Conservation (phyloP, 2,888 invertebrate species). For the Dromius quadrimaculatus region DNA sequence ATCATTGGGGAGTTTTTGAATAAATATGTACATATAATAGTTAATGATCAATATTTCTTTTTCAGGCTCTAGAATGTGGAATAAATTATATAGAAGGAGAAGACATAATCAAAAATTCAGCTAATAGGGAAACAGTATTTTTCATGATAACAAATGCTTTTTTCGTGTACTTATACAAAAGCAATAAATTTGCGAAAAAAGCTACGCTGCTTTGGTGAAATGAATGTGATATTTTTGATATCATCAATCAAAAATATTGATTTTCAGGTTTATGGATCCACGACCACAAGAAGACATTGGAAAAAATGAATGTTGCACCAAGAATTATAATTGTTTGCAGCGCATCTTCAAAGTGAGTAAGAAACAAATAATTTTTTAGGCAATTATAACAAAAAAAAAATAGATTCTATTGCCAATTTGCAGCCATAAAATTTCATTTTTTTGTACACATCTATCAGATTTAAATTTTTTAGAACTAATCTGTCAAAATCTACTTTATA, state of each 20-base stretch:
- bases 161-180: conserved; percentile 36
- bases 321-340: too few species aligned
- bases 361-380: too few species aligned
- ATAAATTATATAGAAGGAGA: neutral
- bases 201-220: conserved; percentile 19
- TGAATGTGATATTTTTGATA: neutral
- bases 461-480: too few species aligned
- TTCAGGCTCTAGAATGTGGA: conserved; percentile 25
- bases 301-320: too few species aligned
- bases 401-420: too few species aligned
- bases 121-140: conserved; percentile 18
- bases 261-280: conserved; percentile 40
- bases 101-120: conserved; percentile 9
- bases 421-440: too few species aligned
- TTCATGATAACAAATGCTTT: conserved; percentile 39
- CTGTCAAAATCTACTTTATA: too few species aligned
- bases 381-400: too few species aligned
- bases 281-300: neutral
- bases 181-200: conserved; percentile 11
- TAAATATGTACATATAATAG: too few species aligned
- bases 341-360: too few species aligned
- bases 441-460: too few species aligned
- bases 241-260: neutral
- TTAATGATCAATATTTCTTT: neutral
- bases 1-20: too few species aligned